Conservation (phyloP, 2,888 invertebrate genomes). For the Parnassius smintheus region DNA sequence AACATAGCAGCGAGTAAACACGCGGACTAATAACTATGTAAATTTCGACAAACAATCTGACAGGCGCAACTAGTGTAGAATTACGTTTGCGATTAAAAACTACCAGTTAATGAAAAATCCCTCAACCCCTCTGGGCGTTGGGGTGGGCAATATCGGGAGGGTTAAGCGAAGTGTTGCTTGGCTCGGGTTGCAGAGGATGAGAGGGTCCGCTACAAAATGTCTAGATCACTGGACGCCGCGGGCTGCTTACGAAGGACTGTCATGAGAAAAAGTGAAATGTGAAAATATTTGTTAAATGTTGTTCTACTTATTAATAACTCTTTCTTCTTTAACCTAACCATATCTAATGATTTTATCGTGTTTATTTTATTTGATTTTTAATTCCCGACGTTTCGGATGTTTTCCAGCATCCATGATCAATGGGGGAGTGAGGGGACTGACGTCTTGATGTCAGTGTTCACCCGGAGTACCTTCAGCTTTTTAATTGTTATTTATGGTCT, state of each 20-base stretch:
- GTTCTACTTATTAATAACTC: too few relatives aligned
- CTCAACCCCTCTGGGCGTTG: conserved; percentile 12
- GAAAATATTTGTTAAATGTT: too few relatives aligned
- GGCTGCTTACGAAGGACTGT: conserved; percentile 37
- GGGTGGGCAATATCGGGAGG: background rate
- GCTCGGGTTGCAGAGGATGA: conserved; percentile 28
- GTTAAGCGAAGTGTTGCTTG: conserved; percentile 2
- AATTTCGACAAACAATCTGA: conserved; percentile 59
- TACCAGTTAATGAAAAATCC: conserved; percentile 25
- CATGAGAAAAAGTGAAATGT: conserved; percentile 18
- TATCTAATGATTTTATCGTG: too few relatives aligned
- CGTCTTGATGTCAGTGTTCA: too few relatives aligned
- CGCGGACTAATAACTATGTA: conserved; percentile 58
- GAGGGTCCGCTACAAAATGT: conserved; percentile 47
- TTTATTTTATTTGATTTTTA: too few relatives aligned
- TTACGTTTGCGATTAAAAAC: conserved; percentile 28
- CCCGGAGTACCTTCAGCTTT: too few relatives aligned
- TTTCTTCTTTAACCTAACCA: too few relatives aligned
- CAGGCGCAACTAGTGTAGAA: conserved; percentile 45
- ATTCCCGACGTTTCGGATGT: too few relatives aligned
- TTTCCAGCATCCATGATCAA: too few relatives aligned
- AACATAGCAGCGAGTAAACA: conserved; percentile 20
- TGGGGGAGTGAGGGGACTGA: too few relatives aligned
- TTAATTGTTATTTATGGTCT: too few relatives aligned
- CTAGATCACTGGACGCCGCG: conserved; percentile 49